Percentiles rank a stretch among this genome's conserved stretches.
phyloP scores from a whole-genome alignment of 2,797 vertebrate genomes.

The Basileuterus tristriatus region DNA sequence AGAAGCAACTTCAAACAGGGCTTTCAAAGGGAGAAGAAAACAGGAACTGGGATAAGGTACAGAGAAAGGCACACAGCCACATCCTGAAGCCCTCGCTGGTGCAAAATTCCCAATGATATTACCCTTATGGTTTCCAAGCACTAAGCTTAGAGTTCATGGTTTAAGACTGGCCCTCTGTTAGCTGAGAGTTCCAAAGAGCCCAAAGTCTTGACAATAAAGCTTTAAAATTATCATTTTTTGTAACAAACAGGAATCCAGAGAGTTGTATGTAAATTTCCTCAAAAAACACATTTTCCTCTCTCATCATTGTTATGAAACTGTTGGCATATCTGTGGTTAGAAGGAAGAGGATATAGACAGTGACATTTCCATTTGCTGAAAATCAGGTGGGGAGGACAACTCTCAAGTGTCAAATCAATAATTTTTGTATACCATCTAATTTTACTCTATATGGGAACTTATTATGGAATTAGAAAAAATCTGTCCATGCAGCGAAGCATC shows the following conservation, averaged over 20 bases:
- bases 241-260: not conserved
- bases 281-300: not conserved
- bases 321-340: not conserved
- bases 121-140: not conserved
- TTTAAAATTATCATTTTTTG: not conserved
- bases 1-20: conserved; percentile 12
- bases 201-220: not conserved
- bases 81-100: not conserved
- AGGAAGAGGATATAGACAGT: not conserved
- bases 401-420: not conserved
- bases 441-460: not conserved
- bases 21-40: conserved; percentile 27
- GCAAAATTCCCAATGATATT: not conserved
- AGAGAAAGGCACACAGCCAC: not conserved
- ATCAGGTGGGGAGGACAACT: not conserved
- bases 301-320: not conserved
- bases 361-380: not conserved
- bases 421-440: not conserved
- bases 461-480: not conserved
- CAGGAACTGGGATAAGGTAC: not conserved
- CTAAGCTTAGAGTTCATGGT: not conserved
- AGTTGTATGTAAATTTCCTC: not conserved
- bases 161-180: not conserved
- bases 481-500: not conserved
- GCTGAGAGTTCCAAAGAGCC: not conserved